Base-by-base conservation (phyloP, 2,797 vertebrate species). In the Lycodopsis pacificus region DNA sequence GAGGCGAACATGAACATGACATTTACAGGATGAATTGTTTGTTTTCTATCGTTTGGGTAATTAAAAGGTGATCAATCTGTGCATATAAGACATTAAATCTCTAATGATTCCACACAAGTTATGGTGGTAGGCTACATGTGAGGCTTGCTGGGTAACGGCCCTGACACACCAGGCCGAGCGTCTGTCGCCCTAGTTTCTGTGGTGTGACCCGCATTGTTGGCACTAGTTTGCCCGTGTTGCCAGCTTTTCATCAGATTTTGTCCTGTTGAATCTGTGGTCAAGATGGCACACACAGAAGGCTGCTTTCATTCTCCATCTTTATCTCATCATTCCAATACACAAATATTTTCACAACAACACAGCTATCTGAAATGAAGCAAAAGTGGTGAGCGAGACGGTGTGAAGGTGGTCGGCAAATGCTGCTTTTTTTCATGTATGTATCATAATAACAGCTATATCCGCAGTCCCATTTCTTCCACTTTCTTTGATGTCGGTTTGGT, bases 11-110 rank as follows among this genome's bases (percentile, higher is more conserved):
- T 64, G 25, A 79, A 51, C 20, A 63, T 56, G 34, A 22, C n/a
- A 64, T 83, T 76, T 71, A 57, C n/a, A 20, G 32, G 46, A 27
- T 25, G 10, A 40, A 48, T 11, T 30, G 13, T 63, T 71, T 76
- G 38, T 53, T 70, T 84, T 46, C 4, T 56, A 13, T 53, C 59
- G 13, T 70, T 58, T 11, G 20, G 22, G 38, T 72, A 30, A 84
- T 65, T 15, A 63, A 71, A 54, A 53, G 1, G 2, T 17, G 30
- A 56, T 58, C 27, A 49, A 15, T 73, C 19, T 27, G 17, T 19
- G 13, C 57, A 15, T 8, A 42, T 32, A 8, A 20, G 15, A n/a
- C 59, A 40, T 44, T 68, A 6, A 34, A 59, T 48, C 19, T 61
- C 30, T 57, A 42, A 68, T 36, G 38, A 53, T 32, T 15, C 4